These are phyloP conservation scores for Scyliorhinus canicula DNA, from an alignment of 2,797 vertebrate species.

Conservation along the genomic window DNA sequence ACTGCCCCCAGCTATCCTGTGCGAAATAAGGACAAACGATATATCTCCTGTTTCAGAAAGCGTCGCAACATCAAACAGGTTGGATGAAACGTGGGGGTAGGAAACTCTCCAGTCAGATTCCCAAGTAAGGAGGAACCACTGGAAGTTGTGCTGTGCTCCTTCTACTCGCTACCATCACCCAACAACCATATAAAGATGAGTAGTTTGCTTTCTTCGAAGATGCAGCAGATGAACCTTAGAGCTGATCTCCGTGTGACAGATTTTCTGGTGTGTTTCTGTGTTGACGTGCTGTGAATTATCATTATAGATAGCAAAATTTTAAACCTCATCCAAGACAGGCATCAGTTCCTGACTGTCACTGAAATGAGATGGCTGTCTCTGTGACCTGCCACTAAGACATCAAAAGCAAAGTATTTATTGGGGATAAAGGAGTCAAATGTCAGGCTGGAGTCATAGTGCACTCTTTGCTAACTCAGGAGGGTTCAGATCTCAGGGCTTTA, in stretches of 20 bases:
- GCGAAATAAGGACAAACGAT: neutral
- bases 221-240: neutral
- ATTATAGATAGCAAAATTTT: neutral
- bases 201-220: neutral
- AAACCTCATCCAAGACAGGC: neutral
- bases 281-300: constrained; percentile 5
- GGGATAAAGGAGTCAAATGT: neutral
- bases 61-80: neutral
- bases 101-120: neutral
- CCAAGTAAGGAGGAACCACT: too few species aligned
- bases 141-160: neutral
- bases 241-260: neutral
- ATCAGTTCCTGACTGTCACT: neutral
- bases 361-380: neutral
- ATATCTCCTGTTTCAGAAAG: constrained; percentile 36
- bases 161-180: neutral
- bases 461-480: neutral
- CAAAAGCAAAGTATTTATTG: neutral
- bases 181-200: neutral
- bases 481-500: neutral
- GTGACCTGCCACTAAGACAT: neutral
- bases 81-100: neutral
- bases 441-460: neutral
- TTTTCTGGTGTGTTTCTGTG: constrained; percentile 31
- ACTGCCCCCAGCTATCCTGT: neutral